These are phyloP conservation scores for Acleris sparsana DNA, from an alignment of 2,888 invertebrate species.

Conservation along the genomic window DNA sequence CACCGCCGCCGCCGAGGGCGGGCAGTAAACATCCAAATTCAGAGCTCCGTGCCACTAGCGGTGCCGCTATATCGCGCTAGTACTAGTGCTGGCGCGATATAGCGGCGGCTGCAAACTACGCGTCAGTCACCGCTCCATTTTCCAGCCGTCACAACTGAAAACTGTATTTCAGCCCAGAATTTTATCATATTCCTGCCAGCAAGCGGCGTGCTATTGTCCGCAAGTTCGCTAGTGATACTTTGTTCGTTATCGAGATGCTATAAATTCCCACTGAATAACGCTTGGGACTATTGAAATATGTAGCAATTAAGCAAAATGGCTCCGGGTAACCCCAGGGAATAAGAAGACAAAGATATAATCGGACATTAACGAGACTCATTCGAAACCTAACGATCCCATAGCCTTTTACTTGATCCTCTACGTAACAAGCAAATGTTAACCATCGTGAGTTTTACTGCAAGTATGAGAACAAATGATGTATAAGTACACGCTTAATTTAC, in stretches of 20 bases:
- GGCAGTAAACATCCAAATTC: conserved; percentile 5
- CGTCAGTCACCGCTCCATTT: conserved; percentile 32
- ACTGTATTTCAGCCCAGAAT: conserved; percentile 18
- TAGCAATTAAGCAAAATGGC: conserved; percentile 32
- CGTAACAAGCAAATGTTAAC: not conserved
- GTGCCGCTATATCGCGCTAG: too few relatives aligned
- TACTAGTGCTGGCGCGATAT: not conserved
- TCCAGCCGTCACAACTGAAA: conserved; percentile 23
- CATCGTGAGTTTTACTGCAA: not conserved
- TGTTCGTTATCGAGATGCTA: conserved; percentile 17
- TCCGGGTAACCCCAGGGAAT: conserved; percentile 9
- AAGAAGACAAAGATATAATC: conserved; percentile 25
- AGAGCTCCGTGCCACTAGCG: not conserved
- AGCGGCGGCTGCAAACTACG: conserved; percentile 26
- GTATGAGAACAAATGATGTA: too few relatives aligned
- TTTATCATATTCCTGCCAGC: not conserved
- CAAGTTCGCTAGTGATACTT: conserved; percentile 10
- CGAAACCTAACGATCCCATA: conserved; percentile 10
- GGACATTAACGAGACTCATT: conserved; percentile 24
- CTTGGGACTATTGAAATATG: conserved; percentile 23
- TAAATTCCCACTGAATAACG: conserved; percentile 16
- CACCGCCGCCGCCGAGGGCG: conserved; percentile 19
- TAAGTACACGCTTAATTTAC: too few relatives aligned
- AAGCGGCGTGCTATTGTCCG: not conserved
- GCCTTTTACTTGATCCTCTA: not conserved